These are phyloP conservation scores for Lophura nycthemera DNA, from an alignment of 2,113 vertebrate genomes.

Conservation along the genomic window DNA sequence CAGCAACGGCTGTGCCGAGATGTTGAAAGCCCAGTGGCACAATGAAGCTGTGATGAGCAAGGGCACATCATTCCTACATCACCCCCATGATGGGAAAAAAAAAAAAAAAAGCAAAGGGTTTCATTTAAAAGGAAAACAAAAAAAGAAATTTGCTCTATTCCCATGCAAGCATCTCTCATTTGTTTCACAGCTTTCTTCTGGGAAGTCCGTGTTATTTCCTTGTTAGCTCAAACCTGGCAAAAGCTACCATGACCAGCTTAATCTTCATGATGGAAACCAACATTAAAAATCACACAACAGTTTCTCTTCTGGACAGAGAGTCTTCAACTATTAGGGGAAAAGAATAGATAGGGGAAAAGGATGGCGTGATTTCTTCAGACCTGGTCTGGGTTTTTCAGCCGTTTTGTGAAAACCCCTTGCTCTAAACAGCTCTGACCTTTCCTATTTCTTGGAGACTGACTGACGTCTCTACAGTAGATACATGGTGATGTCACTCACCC, in stretches of 20 bases:
- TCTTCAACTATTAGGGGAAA: not conserved
- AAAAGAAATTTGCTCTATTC: not conserved
- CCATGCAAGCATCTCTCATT: not conserved
- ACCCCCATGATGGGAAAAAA: not conserved
- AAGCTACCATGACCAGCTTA: not conserved
- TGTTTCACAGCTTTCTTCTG: not conserved
- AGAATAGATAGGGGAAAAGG: not conserved
- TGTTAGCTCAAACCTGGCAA: not conserved
- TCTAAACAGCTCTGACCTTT: slow-evolving; percentile 52
- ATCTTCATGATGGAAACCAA: not conserved
- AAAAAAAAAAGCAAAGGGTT: fast-evolving
- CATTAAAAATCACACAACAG: not conserved
- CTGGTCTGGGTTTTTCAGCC: not conserved
- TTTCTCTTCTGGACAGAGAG: not conserved
- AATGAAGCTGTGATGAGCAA: not conserved
- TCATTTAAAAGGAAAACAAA: not conserved
- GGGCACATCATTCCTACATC: not conserved
- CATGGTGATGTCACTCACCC: slow-evolving; percentile 46
- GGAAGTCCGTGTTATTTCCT: not conserved
- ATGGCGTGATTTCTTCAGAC: not conserved
- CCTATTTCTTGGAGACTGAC: slow-evolving; percentile 54
- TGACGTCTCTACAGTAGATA: slow-evolving; percentile 8
- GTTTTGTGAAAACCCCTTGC: slow-evolving; percentile 12
- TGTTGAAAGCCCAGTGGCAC: too few relatives aligned
- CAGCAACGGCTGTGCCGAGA: not conserved